Evolutionary conservation across 2,888 invertebrate genomes (phyloP).

Genomic region (Dicyrtomina minuta): DNA sequence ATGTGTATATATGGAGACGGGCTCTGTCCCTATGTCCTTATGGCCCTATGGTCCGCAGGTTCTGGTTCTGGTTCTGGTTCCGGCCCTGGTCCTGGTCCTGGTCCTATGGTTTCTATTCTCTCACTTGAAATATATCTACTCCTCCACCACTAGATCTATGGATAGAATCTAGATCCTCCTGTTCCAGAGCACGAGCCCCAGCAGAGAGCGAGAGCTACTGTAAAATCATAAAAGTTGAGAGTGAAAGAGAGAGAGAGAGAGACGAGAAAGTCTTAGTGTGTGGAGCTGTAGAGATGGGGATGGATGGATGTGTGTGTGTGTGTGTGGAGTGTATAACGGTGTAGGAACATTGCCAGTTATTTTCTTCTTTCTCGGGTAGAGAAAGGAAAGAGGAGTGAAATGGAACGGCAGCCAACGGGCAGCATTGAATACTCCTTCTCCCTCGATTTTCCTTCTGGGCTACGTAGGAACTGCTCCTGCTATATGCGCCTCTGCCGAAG

Average conservation of each 20-base stretch:
- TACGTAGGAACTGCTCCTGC: background rate
- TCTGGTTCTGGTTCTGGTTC: too few species aligned
- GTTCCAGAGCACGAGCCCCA: background rate
- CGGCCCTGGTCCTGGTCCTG: too few species aligned
- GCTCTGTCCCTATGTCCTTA: too few species aligned
- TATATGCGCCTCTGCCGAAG: too few species aligned
- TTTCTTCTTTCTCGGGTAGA: background rate
- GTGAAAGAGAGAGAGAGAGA: background rate
- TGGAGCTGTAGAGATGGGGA: constrained; percentile 9
- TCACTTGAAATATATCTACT: too few species aligned
- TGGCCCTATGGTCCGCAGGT: too few species aligned
- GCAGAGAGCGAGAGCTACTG: background rate
- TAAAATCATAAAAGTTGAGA: background rate
- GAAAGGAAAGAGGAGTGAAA: too few species aligned
- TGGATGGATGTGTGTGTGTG: constrained; percentile 1
- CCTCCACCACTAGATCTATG: too few species aligned
- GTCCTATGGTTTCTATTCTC: too few species aligned
- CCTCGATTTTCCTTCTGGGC: background rate
- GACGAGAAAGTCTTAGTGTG: background rate
- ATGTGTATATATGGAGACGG: too few species aligned
- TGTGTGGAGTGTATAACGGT: too few species aligned
- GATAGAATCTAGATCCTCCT: too few species aligned
- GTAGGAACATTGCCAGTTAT: constrained; percentile 16
- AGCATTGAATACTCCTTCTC: background rate
- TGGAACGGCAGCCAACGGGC: background rate